phyloP scores from a whole-genome alignment of 37 sponge, comb jelly and placozoan species.

The Haliclona indistincta region DNA sequence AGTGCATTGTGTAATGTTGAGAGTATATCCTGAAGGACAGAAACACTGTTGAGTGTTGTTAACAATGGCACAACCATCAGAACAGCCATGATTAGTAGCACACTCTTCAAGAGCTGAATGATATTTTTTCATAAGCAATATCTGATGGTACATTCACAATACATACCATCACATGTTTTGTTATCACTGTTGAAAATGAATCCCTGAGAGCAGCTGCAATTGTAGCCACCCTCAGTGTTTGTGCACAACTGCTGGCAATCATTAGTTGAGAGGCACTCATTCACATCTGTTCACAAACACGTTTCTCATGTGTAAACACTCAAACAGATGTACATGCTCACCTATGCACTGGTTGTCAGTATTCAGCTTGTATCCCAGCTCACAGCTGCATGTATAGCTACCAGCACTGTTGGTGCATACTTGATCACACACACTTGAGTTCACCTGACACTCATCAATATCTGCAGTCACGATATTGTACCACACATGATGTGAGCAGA shows the following conservation, averaged over 20 bases:
- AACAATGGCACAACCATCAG: no score
- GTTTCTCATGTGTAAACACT: neutral
- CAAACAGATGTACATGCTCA: no score
- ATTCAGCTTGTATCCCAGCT: slow-evolving; percentile 12
- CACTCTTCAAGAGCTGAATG: no score
- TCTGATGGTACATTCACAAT: no score
- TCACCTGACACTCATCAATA: slow-evolving; percentile 46
- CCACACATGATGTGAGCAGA: neutral
- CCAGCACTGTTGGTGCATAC: slow-evolving; percentile 49
- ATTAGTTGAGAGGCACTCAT: slow-evolving; percentile 37
- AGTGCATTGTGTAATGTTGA: no score
- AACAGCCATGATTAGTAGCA: no score
- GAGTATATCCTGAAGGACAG: no score
- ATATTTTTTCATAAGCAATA: no score
- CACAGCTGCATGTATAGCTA: slow-evolving; percentile 44
- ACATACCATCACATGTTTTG: slow-evolving; percentile 51
- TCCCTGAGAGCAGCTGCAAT: slow-evolving; percentile 28
- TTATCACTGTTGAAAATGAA: slow-evolving; percentile 33
- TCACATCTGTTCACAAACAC: slow-evolving; percentile 23
- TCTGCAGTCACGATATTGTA: slow-evolving; percentile 7
- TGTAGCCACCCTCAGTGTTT: slow-evolving; percentile 25
- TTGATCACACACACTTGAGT: slow-evolving; percentile 39
- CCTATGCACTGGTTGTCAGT: slow-evolving; percentile 33
- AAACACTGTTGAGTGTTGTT: no score
- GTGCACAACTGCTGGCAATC: slow-evolving; percentile 51